Evolutionary conservation across 2,888 invertebrate species (phyloP).

Genomic region (Eubasilissa splendida): DNA sequence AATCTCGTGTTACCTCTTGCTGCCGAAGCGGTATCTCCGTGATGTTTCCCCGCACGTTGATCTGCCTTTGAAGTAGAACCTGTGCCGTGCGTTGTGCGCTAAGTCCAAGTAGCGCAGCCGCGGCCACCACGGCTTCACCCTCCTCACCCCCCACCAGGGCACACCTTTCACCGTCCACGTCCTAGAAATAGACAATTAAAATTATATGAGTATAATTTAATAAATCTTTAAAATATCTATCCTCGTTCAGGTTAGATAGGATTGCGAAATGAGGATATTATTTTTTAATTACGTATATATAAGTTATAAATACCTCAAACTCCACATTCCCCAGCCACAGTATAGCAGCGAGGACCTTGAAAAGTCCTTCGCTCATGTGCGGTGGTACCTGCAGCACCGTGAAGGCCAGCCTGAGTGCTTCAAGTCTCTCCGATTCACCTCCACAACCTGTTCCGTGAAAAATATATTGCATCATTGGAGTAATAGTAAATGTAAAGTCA

Average conservation of each 20-base stretch:
- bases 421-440: slow-evolving; percentile 81
- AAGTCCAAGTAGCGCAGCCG: slow-evolving; percentile 84
- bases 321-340: slow-evolving; percentile 92
- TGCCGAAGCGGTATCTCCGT: slow-evolving; percentile 92
- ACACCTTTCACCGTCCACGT: slow-evolving; percentile 90
- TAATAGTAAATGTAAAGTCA: too few species aligned
- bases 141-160: slow-evolving; percentile 77
- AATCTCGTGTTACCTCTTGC: slow-evolving; percentile 77
- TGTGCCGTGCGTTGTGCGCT: slow-evolving; percentile 82
- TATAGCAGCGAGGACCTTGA: slow-evolving; percentile 89
- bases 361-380: slow-evolving; percentile 90
- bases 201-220: background rate
- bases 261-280: too few species aligned
- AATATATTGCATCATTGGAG: too few species aligned
- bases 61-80: slow-evolving; percentile 85
- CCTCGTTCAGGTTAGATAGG: too few species aligned
- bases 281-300: too few species aligned
- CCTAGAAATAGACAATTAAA: slow-evolving; percentile 66
- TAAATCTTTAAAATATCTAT: too few species aligned
- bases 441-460: slow-evolving; percentile 64
- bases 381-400: slow-evolving; percentile 90
- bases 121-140: slow-evolving; percentile 81
- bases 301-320: slow-evolving; percentile 74
- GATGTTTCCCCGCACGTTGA: slow-evolving; percentile 93
- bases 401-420: slow-evolving; percentile 89